phyloP scores from a whole-genome alignment of 2,113 vertebrate species.

The Isurus oxyrinchus region DNA sequence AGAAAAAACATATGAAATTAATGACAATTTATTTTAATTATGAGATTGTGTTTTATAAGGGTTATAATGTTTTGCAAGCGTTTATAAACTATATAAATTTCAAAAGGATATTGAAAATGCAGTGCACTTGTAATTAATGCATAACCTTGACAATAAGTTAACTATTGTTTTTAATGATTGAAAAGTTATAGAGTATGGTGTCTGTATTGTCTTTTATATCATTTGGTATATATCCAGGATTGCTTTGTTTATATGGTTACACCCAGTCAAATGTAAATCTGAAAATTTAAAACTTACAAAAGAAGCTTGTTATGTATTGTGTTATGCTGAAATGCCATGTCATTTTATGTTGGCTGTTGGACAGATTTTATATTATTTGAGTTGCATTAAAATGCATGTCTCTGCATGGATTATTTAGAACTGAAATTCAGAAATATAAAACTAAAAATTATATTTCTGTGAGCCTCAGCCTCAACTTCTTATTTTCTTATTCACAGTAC shows the following conservation, averaged over 20 bases:
- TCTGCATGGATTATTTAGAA: slow-evolving; percentile 28
- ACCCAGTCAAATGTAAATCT: slow-evolving; percentile 26
- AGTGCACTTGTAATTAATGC: neutral
- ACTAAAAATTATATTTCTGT: slow-evolving; percentile 4
- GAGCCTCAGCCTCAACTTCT: neutral
- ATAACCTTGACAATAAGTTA: neutral
- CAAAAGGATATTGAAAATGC: neutral
- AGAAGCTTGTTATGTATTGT: neutral
- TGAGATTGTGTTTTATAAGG: neutral
- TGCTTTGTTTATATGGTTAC: neutral
- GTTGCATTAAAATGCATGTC: neutral
- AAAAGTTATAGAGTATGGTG: neutral
- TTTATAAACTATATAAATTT: neutral
- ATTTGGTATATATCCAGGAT: neutral
- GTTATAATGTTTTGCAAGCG: neutral
- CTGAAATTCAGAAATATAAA: slow-evolving; percentile 12
- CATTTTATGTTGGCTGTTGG: neutral
- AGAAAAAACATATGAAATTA: slow-evolving; percentile 24
- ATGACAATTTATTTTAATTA: neutral
- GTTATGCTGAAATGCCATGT: neutral
- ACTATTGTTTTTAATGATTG: neutral
- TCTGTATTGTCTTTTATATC: neutral
- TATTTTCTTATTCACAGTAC: neutral
- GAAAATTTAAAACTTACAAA: neutral
- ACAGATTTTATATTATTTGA: neutral